Base-by-base conservation (phyloP, 2,797 vertebrate genomes). In the Melopsittacus undulatus region DNA sequence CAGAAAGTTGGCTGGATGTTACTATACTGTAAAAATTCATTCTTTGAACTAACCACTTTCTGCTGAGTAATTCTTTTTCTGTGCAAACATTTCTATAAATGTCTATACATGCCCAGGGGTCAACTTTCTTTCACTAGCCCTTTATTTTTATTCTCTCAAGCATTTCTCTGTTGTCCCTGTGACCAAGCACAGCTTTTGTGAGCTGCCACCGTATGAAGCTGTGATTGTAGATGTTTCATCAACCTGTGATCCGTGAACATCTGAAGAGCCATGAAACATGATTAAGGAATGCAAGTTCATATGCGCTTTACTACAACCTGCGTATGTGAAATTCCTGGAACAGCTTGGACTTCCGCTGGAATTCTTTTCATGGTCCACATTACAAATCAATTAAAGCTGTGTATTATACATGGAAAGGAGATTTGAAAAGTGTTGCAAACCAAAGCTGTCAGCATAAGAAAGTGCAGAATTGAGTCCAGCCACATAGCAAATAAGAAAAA, bases 1-100 rank as follows among this genome's bases (percentile, higher is more conserved):
- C 85, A 92, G 63, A 94, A 91, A 80, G 26, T 67, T 90, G 90
- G 54, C 74, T 83, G 59, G 59, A 24, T 87, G 42, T n/a, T 88
- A 48, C 11, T 48, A 5, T 16, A 66, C 4, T 45, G 63, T 38
- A 61, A 91, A 91, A 94, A 42, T 5, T 7, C 34, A 73, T 70
- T 94, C 87, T 96, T 92, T 96, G 80, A 90, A 84, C 67, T 57
- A 90, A 80, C 54, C 43, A 61, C 59, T 89, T 94, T 90, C 83
- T 90, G 63, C 72, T 84, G 85, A 94, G 80, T 40, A 82, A 94
- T 94, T 90, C 34, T 81, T 89, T 92, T 88, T 69, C 63, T 79
- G 63, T 11, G 2, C 63, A 91, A 54, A 74, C 14, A 4, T 92
- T 90, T 92, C 77, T 94, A 73, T 56, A 91, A 94, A 86, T 26